Evolutionary conservation across 1,140 invertebrate genomes (phyloP).

Genomic region (Zaprionus vittiger): DNA sequence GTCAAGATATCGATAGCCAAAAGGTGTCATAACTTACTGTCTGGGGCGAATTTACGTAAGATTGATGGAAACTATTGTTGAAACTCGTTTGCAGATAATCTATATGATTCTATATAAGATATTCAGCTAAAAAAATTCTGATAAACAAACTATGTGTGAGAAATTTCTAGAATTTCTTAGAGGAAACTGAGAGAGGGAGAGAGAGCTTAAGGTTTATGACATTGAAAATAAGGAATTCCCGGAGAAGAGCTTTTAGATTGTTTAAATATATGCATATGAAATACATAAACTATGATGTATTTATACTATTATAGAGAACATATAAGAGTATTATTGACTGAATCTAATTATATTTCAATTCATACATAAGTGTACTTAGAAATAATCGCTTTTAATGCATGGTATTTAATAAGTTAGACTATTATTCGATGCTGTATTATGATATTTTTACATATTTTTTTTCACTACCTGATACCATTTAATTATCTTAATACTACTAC

Average conservation of each 20-base stretch:
- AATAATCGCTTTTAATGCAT: background rate
- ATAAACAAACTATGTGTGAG: background rate
- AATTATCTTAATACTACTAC: too few relatives aligned
- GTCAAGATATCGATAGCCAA: constrained; percentile 61
- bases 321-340: too few relatives aligned
- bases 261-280: background rate
- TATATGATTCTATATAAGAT: background rate
- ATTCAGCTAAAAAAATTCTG: background rate
- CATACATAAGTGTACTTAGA: too few relatives aligned
- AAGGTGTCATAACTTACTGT: constrained; percentile 58
- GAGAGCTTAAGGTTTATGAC: background rate
- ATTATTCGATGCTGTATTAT: too few relatives aligned
- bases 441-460: too few relatives aligned
- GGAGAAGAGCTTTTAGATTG: background rate
- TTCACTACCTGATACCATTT: too few relatives aligned
- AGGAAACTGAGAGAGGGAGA: background rate
- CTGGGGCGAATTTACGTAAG: constrained; percentile 33
- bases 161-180: constrained; percentile 8
- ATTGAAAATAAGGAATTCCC: background rate
- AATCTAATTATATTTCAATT: too few relatives aligned
- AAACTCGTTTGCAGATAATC: background rate
- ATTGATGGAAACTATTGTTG: background rate
- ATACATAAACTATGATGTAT: too few relatives aligned
- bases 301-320: too few relatives aligned
- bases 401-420: background rate